A percentile compares a stretch with the other conserved stretches of the same genome.
phyloP scores from a whole-genome alignment of 1,140 invertebrate species.

The Hylaeus volcanicus region DNA sequence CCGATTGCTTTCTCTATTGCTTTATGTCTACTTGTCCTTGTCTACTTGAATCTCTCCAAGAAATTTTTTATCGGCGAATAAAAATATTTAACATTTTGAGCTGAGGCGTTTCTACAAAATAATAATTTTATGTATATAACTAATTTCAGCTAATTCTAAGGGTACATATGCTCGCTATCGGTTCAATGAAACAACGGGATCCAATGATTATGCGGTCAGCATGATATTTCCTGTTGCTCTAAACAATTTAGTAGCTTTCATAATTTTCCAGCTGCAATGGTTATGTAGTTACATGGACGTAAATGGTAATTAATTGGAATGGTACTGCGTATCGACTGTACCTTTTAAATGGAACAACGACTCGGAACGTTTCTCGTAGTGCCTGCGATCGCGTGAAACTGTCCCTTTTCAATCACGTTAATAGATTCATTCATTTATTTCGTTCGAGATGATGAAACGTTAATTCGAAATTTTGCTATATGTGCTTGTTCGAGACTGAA shows the following conservation, averaged over 20 bases:
- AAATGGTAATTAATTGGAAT: slow-evolving; percentile 5
- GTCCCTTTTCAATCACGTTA: too few species aligned
- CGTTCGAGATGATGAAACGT: too few species aligned
- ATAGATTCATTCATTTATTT: too few species aligned
- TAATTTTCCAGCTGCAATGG: not conserved
- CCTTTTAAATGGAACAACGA: not conserved
- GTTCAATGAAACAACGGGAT: not conserved
- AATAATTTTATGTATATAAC: too few species aligned
- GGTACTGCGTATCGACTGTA: not conserved
- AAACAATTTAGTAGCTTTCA: not conserved
- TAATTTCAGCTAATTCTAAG: too few species aligned
- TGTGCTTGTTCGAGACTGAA: too few species aligned
- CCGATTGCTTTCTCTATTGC: not conserved
- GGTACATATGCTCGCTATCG: too few species aligned
- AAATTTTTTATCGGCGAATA: not conserved
- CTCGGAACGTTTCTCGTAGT: not conserved
- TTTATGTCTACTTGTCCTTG: not conserved
- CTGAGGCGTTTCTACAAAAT: too few species aligned
- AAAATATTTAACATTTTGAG: too few species aligned
- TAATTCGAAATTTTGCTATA: too few species aligned
- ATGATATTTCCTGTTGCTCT: not conserved
- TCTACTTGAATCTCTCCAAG: too few species aligned
- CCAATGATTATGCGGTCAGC: not conserved
- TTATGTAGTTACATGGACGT: slow-evolving; percentile 1
- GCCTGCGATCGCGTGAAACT: not conserved